Evolutionary conservation across 2,888 invertebrate species (phyloP), one percentile per base, ranked within the genome.

Genomic region (Phyllotreta cruciferae): DNA sequence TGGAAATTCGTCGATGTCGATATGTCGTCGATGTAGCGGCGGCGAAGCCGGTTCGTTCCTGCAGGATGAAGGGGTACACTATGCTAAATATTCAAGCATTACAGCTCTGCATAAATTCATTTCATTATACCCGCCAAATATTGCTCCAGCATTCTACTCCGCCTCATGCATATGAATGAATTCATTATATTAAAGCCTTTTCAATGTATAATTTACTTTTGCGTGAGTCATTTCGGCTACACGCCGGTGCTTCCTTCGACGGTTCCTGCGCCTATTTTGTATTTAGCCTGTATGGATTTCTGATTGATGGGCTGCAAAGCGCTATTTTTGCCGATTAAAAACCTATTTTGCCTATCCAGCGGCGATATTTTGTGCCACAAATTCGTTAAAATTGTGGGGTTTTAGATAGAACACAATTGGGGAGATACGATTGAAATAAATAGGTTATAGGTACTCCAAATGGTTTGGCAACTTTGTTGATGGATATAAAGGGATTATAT

Each of bases 141-240:
- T 85, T 85, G 85, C 84, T 84, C 83, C 80, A 78, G 80, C 80
- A 79, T 80, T 80, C 81, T 80, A 77, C 78, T 79, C 77, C 76
- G 79, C 79, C 84, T 85, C 85, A 85, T 85, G 85, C 85, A 85
- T 85, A 85, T 85, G 85, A 85, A 85, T 84, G 84, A 83, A 85
- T 85, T 85, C 85, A 85, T 85, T 85, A 85, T 85, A 85, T 85
- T 85, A 85, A 85, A 85, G 84, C 85, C 84, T 82, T 85, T 85
- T 85, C 85, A 85, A 85, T 85, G 85, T 85, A 85, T 85, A 85
- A 85, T 85, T 85, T 85, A 85, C 85, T 85, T 85, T 85, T 85
- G 85, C 85, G 85, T 85, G 85, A 85, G 84, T 85, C 85, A 85
- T 84, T 85, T 85, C 83, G 83, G 79, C 79, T 77, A 57, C 49